These are phyloP conservation scores for Cremastobaeus sp. DNA, from an alignment of 2,888 invertebrate genomes.

Conservation along the genomic window DNA sequence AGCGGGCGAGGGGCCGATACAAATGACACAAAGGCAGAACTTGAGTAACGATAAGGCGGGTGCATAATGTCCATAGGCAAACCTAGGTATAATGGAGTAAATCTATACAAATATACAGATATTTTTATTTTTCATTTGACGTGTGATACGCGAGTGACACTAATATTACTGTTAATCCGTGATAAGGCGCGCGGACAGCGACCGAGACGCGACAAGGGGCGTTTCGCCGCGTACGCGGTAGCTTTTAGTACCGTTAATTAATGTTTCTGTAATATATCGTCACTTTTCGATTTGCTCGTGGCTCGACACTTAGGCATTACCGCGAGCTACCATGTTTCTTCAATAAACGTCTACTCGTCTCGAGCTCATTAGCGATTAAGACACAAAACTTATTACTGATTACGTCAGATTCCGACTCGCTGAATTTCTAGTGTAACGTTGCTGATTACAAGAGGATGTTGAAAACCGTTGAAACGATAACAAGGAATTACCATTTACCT, in stretches of 20 bases:
- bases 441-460: conserved; percentile 22
- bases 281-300: conserved; percentile 25
- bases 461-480: conserved; percentile 10
- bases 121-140: conserved; percentile 53
- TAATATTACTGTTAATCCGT: conserved; percentile 50
- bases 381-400: conserved; percentile 44
- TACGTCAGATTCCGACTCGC: conserved; percentile 53
- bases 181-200: conserved; percentile 26
- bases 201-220: neutral
- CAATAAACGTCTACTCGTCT: conserved; percentile 72
- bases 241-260: conserved; percentile 52
- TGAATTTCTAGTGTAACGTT: conserved; percentile 35
- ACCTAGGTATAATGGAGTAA: conserved; percentile 44
- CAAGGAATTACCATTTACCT: conserved; percentile 38
- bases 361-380: conserved; percentile 75
- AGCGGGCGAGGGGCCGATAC: neutral
- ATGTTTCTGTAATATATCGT: conserved; percentile 46
- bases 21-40: conserved; percentile 19
- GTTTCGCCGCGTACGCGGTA: conserved; percentile 25
- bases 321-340: conserved; percentile 36
- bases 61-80: conserved; percentile 53
- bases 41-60: conserved; percentile 19
- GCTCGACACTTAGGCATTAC: conserved; percentile 37
- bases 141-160: conserved; percentile 58
- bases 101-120: conserved; percentile 26